Conservation (phyloP, 2,113 vertebrate species). For the Trachemys scripta region DNA sequence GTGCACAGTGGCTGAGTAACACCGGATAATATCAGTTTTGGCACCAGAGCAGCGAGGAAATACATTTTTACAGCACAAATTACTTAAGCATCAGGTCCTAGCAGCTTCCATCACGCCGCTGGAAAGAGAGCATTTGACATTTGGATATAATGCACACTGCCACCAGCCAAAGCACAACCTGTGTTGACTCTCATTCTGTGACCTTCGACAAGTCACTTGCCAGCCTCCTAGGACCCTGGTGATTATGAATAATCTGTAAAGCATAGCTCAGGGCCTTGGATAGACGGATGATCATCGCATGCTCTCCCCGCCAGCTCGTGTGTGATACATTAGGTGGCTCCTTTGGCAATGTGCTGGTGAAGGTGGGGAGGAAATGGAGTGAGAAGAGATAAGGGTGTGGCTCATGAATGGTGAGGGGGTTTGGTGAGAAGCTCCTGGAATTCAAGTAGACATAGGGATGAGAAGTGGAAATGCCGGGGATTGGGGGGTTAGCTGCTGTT, state of each 20-base stretch:
- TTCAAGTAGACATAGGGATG: neutral
- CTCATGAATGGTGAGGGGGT: neutral
- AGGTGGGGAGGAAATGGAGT: neutral
- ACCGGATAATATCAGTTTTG: conserved; percentile 39
- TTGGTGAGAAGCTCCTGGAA: neutral
- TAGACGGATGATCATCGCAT: neutral
- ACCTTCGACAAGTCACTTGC: neutral
- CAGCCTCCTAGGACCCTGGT: neutral
- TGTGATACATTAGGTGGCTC: neutral
- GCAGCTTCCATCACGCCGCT: conserved; percentile 11
- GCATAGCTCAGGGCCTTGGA: neutral
- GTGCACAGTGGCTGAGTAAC: conserved; percentile 58
- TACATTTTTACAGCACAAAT: conserved; percentile 62
- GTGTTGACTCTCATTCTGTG: fast-evolving
- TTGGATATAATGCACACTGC: neutral
- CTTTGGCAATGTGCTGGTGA: neutral
- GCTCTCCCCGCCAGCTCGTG: neutral
- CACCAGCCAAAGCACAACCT: neutral
- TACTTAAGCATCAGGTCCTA: conserved; percentile 58
- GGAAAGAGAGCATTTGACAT: neutral
- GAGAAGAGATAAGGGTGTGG: neutral
- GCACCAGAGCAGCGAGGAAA: conserved; percentile 52
- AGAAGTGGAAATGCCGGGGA: neutral
- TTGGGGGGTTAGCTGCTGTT: neutral
- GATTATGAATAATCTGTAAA: neutral